These are phyloP conservation scores for Solenopsis invicta DNA, from an alignment of 1,140 invertebrate species.

Conservation along the genomic window DNA sequence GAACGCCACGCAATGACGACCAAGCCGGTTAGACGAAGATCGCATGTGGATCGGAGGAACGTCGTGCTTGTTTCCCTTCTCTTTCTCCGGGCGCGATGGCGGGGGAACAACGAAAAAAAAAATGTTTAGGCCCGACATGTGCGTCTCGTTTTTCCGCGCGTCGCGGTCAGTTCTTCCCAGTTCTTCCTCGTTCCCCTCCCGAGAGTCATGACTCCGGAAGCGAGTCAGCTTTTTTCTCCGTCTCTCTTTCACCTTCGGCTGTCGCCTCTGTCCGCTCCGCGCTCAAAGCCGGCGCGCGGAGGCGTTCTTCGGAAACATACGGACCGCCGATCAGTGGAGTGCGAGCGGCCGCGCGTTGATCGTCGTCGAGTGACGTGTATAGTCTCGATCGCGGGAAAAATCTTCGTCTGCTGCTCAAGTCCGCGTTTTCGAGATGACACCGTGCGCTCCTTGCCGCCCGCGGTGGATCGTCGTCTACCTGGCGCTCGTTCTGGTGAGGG, in stretches of 20 bases:
- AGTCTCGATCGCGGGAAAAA: background rate
- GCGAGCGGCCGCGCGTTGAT: background rate
- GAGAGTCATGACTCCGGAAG: background rate
- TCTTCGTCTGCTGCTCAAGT: no score
- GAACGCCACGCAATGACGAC: no score
- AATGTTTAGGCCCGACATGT: background rate
- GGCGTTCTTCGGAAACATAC: background rate
- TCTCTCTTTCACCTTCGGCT: background rate
- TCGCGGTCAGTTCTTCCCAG: background rate
- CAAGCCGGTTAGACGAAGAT: no score
- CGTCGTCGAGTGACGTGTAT: background rate
- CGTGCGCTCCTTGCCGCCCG: background rate
- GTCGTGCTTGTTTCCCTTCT: no score
- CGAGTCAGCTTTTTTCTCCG: background rate
- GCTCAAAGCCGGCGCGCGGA: background rate
- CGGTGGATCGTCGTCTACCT: background rate
- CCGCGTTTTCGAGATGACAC: background rate
- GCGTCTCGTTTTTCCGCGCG: background rate
- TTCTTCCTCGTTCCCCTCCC: background rate
- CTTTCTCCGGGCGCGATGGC: background rate
- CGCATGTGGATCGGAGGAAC: no score
- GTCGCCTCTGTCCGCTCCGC: no score
- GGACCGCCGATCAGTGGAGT: background rate
- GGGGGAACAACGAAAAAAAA: background rate
- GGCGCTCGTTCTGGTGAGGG: constrained; percentile 30